Percentiles rank a stretch among this genome's conserved stretches.
phyloP scores from a whole-genome alignment of 1,140 invertebrate species.

The Drosophila pachea region DNA sequence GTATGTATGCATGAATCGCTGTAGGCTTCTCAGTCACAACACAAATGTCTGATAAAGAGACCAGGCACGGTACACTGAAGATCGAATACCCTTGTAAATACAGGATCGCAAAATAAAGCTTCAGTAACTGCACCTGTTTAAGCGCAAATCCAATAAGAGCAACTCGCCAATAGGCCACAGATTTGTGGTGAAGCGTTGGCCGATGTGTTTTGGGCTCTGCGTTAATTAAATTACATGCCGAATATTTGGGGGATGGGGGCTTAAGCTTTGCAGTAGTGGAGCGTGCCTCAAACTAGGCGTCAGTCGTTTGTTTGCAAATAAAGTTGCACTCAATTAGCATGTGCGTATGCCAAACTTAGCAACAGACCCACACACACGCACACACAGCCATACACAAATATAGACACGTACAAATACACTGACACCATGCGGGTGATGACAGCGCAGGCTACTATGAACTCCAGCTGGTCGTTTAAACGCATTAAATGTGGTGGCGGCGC shows the following conservation, averaged over 20 bases:
- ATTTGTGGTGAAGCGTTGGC: slow-evolving; percentile 11
- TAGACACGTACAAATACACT: slow-evolving; percentile 26
- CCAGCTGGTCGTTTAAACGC: slow-evolving; percentile 37
- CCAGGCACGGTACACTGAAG: slow-evolving; percentile 13
- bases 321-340: slow-evolving; percentile 75
- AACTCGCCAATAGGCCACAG: too few species aligned
- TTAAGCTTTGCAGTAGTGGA: not conserved
- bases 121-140: not conserved
- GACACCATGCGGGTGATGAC: slow-evolving; percentile 40
- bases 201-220: not conserved
- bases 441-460: slow-evolving; percentile 4
- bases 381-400: slow-evolving; percentile 12
- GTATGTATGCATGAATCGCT: slow-evolving; percentile 23
- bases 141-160: not conserved
- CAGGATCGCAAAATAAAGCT: too few species aligned
- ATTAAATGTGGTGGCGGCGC: slow-evolving; percentile 33
- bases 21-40: slow-evolving; percentile 51
- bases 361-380: slow-evolving; percentile 21
- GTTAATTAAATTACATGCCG: slow-evolving; percentile 66
- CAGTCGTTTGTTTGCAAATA: slow-evolving; percentile 36
- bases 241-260: slow-evolving; percentile 8
- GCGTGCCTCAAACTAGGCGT: slow-evolving; percentile 4
- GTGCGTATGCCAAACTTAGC: slow-evolving; percentile 40
- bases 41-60: slow-evolving; percentile 52
- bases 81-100: not conserved